Evolutionary conservation across 1,140 invertebrate genomes (phyloP), one percentile per base, ranked within the genome.

Genomic region (Drosophila rufa): DNA sequence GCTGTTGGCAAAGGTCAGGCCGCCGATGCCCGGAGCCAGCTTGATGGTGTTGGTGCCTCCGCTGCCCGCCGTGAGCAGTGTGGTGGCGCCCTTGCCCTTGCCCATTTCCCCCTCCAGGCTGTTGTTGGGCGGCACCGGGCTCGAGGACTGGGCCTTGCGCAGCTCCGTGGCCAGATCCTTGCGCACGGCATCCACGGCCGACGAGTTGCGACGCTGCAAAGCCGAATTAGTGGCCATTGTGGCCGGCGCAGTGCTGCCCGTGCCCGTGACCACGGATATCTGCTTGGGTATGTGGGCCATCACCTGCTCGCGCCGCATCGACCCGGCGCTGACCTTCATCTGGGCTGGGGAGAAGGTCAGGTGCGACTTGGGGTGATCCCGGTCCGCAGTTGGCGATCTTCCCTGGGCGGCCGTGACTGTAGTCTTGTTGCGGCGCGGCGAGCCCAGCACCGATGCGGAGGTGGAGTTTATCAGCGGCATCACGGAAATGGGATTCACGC

Each of bases 401-500:
- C 67, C 65, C 57, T 89, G 83, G 0, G 68, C 45, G 4, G 67
- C 17, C 1, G 68, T 22, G 25, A 47, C 43, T 1, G 61, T 25
- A 25, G 22, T 93, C 15, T 38, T 76, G 43, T 45, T 62, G 53
- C 91, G 79, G 2, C 87, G 77, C 17, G 82, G 75, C 56, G 75
- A 69, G 17, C 30, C 47, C 12, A 87, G 30, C n/a, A 58, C 51
- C 0, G 78, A 64, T 27, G 77, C 62, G 6, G 79, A 78, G 17
- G 66, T 77, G 15, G 82, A 89, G 43, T 82, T 90, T 38, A 82
- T 92, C 0, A 94, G 93, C 14, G 95, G 95, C 94, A 95, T 95
- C 6, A 95, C 95, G 30, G 96, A 96, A 80, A 96, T 97, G 2
- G 96, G 96, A 93, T 97, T 96, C 3, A 97, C 96, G 95, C 95